Percentiles rank a stretch among this genome's conserved stretches.
phyloP scores from a whole-genome alignment of 1,140 invertebrate species.

The Zaprionus gabonicus region DNA sequence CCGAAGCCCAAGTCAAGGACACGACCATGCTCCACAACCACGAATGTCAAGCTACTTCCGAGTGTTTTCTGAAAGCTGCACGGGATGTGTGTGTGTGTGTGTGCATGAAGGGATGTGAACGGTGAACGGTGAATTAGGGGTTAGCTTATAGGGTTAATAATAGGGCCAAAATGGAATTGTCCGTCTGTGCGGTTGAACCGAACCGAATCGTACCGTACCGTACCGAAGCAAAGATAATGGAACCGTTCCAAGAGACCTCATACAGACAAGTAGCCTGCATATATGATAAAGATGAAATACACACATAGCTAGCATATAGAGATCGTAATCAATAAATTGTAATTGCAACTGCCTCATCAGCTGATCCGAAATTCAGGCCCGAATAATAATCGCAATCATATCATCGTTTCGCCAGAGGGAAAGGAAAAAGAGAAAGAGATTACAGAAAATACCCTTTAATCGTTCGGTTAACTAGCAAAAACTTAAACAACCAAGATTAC shows the following conservation, averaged over 20 bases:
- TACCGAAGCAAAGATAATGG: slow-evolving; percentile 30
- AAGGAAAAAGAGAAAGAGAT: background rate
- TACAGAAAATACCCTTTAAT: background rate
- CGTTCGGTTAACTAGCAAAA: background rate
- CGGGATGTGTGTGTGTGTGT: background rate
- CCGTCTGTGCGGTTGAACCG: slow-evolving; percentile 27
- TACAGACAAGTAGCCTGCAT: slow-evolving; percentile 19
- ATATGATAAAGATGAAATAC: background rate
- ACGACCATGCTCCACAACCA: slow-evolving; percentile 9
- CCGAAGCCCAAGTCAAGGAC: slow-evolving; percentile 41
- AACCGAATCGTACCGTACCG: slow-evolving; percentile 31
- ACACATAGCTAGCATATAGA: background rate
- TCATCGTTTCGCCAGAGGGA: background rate
- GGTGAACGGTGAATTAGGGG: background rate
- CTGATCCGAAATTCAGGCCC: background rate
- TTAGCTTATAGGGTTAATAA: slow-evolving; percentile 53
- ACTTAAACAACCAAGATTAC: background rate
- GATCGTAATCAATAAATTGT: slow-evolving; percentile 20
- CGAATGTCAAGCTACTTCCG: slow-evolving; percentile 33
- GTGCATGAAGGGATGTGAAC: background rate
- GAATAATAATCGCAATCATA: slow-evolving; percentile 4
- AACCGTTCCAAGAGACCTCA: slow-evolving; percentile 53
- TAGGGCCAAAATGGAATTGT: slow-evolving; percentile 76
- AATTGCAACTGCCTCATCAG: slow-evolving; percentile 57
- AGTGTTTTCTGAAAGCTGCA: slow-evolving; percentile 62